Evolutionary conservation across 1,140 invertebrate species (phyloP).

Genomic region (Dendroctonus valens): DNA sequence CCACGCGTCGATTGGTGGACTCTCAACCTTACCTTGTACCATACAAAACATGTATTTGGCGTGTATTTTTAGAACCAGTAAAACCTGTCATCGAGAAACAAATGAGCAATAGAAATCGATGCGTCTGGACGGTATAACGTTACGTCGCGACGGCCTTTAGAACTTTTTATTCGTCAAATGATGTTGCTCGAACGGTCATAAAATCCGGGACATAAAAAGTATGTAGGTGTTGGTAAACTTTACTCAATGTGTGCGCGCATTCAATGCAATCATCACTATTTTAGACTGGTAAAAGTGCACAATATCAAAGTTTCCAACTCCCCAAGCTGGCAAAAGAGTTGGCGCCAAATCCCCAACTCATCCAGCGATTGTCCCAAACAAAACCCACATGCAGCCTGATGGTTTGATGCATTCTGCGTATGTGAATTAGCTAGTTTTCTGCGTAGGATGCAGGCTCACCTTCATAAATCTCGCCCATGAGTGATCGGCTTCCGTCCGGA

Average conservation of each 20-base stretch:
- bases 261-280: not conserved
- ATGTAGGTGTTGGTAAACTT: not conserved
- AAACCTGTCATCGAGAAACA: constrained; percentile 7
- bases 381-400: not conserved
- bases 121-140: constrained; percentile 13
- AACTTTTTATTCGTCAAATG: not conserved
- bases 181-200: not conserved
- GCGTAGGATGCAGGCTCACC: not conserved
- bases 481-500: not conserved
- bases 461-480: not conserved
- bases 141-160: constrained; percentile 8
- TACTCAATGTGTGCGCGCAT: not conserved
- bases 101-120: constrained; percentile 24
- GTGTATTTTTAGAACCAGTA: not conserved
- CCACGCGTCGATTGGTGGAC: not conserved
- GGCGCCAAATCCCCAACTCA: too few relatives aligned
- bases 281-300: not conserved
- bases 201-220: not conserved
- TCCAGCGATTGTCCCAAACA: not conserved
- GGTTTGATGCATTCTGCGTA: not conserved
- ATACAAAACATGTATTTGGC: not conserved
- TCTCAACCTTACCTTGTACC: not conserved
- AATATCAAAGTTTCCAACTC: not conserved
- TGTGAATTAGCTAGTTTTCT: not conserved
- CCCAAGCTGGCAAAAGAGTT: too few relatives aligned